Base-by-base conservation (phyloP, 2,113 vertebrate genomes). In the Nesogale talazaci region DNA sequence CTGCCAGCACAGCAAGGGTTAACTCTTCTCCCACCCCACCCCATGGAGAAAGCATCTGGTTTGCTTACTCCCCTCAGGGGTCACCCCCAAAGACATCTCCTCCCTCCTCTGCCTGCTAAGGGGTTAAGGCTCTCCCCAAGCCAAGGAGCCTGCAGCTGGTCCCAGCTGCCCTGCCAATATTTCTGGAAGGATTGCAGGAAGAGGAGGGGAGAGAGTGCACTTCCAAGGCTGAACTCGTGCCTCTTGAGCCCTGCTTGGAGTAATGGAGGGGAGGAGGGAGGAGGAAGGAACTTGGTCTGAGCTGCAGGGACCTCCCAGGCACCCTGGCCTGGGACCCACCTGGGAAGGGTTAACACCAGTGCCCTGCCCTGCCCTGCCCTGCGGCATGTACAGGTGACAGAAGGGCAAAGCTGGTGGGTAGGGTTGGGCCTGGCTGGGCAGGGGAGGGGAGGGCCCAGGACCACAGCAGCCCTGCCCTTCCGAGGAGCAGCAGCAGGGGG, bases 211-310 rank as follows among this genome's bases (percentile, higher is more conserved):
- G 76, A 65, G 80, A 80, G 83, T 61, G 72, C 86, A 42, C 92
- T 85, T 90, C 84, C 89, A 83, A 81, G 67, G 81, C 4, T 88
- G 19, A 92, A 86, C 46, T 11, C 81, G 63, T 27, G 80, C 83
- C 40, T 75, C 87, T 72, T 31, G 42, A 22, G 31, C 81, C 36
- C 4, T 9, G 31, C 70, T 67, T 56, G 34, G 25, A 77, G 46
- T 3, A 31, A 42, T 5, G 7, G 14, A 75, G 15, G 27, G 70
- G 38, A 72, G 40, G 46, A 20, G n/a, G 27, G 1, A 0, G 19
- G 59, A 29, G 16, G 19, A 80, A 3, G 3, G 86, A 81, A 36
- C 67, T 27, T 2, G 29, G 74, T 46, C 67, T 31, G n/a, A 70
- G 17, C 25, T n/a, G 34, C 29, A 36, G 38, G 19, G 46, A 65